phyloP scores from a whole-genome alignment of 2,113 vertebrate species.

The Gila orcuttii region DNA sequence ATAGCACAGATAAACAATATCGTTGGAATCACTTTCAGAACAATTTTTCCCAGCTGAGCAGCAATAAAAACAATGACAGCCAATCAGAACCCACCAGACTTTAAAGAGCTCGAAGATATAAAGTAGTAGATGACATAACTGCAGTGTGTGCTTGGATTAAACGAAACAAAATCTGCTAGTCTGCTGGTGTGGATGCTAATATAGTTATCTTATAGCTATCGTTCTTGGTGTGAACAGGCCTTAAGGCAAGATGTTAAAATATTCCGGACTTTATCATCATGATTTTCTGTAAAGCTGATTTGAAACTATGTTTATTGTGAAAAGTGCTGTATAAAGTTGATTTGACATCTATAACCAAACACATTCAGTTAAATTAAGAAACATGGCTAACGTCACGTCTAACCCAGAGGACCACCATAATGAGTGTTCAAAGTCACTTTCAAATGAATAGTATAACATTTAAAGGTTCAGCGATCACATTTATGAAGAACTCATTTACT shows the following conservation, averaged over 20 bases:
- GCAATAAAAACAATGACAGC: no score
- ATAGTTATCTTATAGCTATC: no score
- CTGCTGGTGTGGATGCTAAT: no score
- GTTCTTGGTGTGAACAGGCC: no score
- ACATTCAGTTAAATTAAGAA: neutral
- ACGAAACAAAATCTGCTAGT: no score
- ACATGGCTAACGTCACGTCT: neutral
- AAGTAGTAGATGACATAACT: no score
- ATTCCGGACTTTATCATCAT: neutral
- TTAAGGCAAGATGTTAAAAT: neutral
- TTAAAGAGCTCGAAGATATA: no score
- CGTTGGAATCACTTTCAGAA: no score
- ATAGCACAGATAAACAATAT: no score
- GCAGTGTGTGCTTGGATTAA: no score
- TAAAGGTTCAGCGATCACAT: neutral
- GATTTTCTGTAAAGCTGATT: neutral
- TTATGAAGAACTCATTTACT: conserved; percentile 43
- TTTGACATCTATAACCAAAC: neutral
- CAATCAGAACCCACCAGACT: no score
- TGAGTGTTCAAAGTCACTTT: neutral
- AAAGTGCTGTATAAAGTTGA: neutral
- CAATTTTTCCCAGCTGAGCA: no score
- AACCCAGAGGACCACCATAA: neutral
- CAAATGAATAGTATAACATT: neutral
- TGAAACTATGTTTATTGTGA: neutral